These are phyloP conservation scores for Venusia cambrica DNA, from an alignment of 2,888 invertebrate species.

Conservation along the genomic window DNA sequence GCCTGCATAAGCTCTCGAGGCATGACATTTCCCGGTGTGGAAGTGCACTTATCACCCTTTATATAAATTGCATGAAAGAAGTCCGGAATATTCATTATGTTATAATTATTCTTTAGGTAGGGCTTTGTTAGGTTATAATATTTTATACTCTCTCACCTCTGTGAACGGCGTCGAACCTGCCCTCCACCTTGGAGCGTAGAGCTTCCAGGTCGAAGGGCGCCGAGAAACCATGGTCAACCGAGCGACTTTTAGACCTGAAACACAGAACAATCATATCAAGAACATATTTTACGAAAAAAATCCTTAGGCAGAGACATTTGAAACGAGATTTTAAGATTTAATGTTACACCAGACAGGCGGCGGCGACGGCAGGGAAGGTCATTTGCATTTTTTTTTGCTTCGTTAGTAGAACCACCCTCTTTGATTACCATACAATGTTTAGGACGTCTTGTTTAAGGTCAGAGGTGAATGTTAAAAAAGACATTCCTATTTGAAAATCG, in stretches of 20 bases:
- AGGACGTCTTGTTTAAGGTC: no score
- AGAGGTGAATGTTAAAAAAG: slow-evolving; percentile 17
- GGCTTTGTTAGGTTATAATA: no score
- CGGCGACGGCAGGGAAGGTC: no score
- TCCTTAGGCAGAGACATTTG: not conserved
- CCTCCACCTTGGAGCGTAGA: slow-evolving; percentile 92
- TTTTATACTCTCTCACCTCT: slow-evolving; percentile 79
- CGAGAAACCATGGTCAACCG: slow-evolving; percentile 94
- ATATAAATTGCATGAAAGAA: no score
- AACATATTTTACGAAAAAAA: slow-evolving; percentile 4
- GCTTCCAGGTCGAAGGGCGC: slow-evolving; percentile 93
- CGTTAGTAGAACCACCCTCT: no score
- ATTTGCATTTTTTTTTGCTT: no score
- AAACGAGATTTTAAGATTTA: not conserved
- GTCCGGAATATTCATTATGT: no score
- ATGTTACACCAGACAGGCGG: slow-evolving; percentile 1
- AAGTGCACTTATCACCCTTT: no score
- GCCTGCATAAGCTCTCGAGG: no score
- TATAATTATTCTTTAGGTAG: no score
- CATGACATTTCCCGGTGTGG: no score
- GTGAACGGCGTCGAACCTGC: slow-evolving; percentile 89
- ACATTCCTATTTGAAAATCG: slow-evolving; percentile 22
- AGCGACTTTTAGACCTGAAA: slow-evolving; percentile 94
- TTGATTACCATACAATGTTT: no score
- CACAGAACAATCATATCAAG: slow-evolving; percentile 21